Conservation (phyloP, 1,140 invertebrate species). For the Bombus waltoni region DNA sequence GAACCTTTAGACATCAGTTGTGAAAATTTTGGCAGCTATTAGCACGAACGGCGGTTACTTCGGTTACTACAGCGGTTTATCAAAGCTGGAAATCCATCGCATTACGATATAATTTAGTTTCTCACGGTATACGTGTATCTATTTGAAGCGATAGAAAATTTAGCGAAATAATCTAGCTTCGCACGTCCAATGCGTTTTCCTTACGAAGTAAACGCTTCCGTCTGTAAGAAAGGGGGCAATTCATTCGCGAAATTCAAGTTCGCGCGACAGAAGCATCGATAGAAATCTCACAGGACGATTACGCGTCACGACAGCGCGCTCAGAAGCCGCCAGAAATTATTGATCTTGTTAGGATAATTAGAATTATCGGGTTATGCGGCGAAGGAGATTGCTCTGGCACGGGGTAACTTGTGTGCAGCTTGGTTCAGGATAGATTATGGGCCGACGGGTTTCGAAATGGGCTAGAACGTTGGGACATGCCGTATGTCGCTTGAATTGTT, state of each 20-base stretch:
- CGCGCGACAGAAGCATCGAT: not conserved
- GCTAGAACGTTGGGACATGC: constrained; percentile 12
- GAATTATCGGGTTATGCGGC: constrained; percentile 74
- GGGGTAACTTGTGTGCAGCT: constrained; percentile 67
- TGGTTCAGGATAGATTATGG: constrained; percentile 69
- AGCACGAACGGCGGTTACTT: no score
- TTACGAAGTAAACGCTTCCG: not conserved
- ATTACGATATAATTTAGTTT: not conserved
- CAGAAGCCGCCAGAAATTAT: constrained; percentile 68
- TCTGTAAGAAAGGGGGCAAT: not conserved
- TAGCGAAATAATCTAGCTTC: no score
- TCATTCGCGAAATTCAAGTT: not conserved
- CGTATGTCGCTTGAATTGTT: constrained; percentile 55
- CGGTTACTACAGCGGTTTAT: no score
- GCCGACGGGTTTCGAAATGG: not conserved
- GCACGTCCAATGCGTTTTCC: no score
- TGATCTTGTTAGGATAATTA: constrained; percentile 77
- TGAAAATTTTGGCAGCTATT: not conserved
- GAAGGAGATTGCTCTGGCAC: constrained; percentile 70
- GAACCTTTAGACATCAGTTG: not conserved
- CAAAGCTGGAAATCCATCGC: no score
- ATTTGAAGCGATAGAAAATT: no score
- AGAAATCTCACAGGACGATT: constrained; percentile 50
- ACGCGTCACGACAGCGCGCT: constrained; percentile 22
- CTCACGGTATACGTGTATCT: not conserved